phyloP scores from a whole-genome alignment of 2,113 vertebrate genomes.

The Labeo catla region DNA sequence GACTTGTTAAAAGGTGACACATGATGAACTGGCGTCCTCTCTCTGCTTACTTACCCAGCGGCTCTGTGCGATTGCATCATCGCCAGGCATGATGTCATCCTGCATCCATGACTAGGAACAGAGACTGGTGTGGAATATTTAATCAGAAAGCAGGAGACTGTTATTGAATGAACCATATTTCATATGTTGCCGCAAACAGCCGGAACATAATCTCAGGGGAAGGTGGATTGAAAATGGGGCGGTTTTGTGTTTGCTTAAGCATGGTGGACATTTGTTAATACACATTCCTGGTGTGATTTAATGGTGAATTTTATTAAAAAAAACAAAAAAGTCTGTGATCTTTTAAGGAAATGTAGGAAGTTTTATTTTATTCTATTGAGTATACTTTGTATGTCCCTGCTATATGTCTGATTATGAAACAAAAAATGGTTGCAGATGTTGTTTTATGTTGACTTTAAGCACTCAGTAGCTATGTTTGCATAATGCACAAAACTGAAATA shows the following conservation, averaged over 20 bases:
- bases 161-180: slow-evolving; percentile 17
- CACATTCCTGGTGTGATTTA: background rate
- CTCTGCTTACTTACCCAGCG: slow-evolving; percentile 64
- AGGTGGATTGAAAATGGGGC: background rate
- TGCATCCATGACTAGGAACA: slow-evolving; percentile 66
- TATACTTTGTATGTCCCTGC: too few relatives aligned
- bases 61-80: slow-evolving; percentile 75
- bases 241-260: background rate
- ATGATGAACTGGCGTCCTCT: slow-evolving; percentile 51
- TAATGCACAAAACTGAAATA: too few relatives aligned
- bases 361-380: background rate
- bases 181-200: slow-evolving; percentile 1
- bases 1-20: slow-evolving; percentile 55
- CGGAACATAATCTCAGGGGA: background rate
- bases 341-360: background rate
- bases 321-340: background rate
- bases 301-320: background rate
- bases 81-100: slow-evolving; percentile 77
- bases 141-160: slow-evolving; percentile 62
- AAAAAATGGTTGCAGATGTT: background rate
- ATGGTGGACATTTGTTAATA: slow-evolving; percentile 20
- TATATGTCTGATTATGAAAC: background rate
- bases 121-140: slow-evolving; percentile 70
- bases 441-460: background rate
- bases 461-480: too few relatives aligned